These are phyloP conservation scores for Spondyliosoma cantharus DNA, from an alignment of 2,797 vertebrate species.

Conservation along the genomic window DNA sequence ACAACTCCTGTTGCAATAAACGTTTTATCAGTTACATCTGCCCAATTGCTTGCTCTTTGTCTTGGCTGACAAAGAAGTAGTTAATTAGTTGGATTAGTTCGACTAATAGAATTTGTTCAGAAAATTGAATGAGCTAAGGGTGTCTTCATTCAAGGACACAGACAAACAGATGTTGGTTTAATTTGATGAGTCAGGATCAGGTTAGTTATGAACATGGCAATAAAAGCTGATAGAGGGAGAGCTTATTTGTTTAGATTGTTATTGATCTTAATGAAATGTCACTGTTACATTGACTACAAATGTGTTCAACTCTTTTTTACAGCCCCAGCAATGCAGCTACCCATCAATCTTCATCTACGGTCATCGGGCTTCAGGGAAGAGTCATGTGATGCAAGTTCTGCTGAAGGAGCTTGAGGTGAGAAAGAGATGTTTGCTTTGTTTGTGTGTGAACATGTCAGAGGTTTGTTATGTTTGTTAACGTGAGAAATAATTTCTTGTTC, in stretches of 20 bases:
- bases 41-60: too few relatives aligned
- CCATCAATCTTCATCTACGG: slow-evolving; percentile 96
- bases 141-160: background rate
- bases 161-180: background rate
- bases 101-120: too few relatives aligned
- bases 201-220: background rate
- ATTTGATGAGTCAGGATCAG: background rate
- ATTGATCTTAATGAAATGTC: background rate
- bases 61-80: too few relatives aligned
- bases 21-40: background rate
- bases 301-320: slow-evolving; percentile 27
- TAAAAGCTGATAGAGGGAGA: background rate
- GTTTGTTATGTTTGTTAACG: background rate
- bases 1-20: background rate
- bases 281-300: background rate
- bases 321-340: slow-evolving; percentile 93
- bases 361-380: slow-evolving; percentile 95
- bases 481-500: background rate
- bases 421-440: background rate
- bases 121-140: too few relatives aligned
- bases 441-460: background rate
- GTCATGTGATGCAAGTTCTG: slow-evolving; percentile 89
- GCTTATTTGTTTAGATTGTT: background rate
- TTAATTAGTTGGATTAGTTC: too few relatives aligned
- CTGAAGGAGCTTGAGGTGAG: slow-evolving; percentile 91